Conservation (phyloP, 2,113 vertebrate species). For the Oriolus oriolus region DNA sequence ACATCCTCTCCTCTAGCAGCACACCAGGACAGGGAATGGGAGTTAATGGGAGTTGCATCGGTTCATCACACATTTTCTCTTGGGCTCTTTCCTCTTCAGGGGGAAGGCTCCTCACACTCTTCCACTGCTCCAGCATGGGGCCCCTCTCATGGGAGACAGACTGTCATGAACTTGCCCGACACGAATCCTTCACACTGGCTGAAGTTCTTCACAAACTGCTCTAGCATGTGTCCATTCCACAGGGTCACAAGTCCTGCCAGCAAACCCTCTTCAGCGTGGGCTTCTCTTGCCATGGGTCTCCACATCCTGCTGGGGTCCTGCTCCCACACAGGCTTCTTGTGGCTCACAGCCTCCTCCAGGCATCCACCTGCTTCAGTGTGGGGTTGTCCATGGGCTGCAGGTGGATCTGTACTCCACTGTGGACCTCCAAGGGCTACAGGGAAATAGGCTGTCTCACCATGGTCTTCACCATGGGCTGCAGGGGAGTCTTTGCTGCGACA, state of each 20-base stretch:
- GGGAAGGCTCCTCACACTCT: not conserved
- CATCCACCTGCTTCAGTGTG: not conserved
- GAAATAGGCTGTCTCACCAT: not conserved
- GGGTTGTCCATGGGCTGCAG: not conserved
- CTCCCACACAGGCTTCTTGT: not conserved
- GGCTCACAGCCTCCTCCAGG: not conserved
- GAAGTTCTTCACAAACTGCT: not conserved
- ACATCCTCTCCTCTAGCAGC: rapidly evolving
- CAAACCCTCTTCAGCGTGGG: not conserved
- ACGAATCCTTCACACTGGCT: not conserved
- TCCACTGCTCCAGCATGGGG: not conserved
- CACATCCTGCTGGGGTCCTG: not conserved
- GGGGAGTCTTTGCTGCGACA: rapidly evolving
- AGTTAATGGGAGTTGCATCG: rapidly evolving
- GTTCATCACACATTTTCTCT: not conserved
- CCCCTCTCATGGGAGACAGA: not conserved
- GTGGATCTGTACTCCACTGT: not conserved
- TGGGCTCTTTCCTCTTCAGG: not conserved
- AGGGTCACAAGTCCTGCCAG: not conserved
- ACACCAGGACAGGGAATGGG: not conserved
- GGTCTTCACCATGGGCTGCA: not conserved
- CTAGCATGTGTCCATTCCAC: not conserved
- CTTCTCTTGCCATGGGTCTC: not conserved
- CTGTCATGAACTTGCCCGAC: not conserved
- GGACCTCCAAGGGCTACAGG: not conserved